Evolutionary conservation across 2,113 vertebrate species (phyloP).

Genomic region (Piaya cayana): DNA sequence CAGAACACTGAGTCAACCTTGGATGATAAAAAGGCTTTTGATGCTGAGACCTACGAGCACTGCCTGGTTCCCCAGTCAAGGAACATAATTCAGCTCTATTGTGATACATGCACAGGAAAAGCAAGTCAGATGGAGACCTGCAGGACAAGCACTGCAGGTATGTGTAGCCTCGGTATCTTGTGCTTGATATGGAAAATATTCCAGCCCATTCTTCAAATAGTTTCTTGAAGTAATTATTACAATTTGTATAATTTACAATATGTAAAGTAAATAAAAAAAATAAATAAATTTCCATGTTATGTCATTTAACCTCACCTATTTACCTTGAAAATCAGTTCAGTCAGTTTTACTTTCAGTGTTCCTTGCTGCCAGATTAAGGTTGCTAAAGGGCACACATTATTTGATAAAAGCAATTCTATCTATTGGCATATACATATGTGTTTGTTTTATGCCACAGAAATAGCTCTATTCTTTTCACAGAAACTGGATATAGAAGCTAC

Average conservation of each 20-base stretch:
- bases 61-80: background rate
- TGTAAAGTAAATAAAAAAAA: background rate
- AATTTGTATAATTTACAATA: background rate
- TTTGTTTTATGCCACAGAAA: background rate
- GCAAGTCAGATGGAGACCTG: background rate
- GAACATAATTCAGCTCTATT: background rate
- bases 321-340: background rate
- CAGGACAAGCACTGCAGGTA: background rate
- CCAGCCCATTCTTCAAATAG: background rate
- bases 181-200: background rate
- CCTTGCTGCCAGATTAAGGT: background rate
- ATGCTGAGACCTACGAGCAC: background rate
- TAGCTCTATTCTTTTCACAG: background rate
- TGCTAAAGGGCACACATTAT: conserved; percentile 24
- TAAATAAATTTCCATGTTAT: background rate
- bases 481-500: conserved; percentile 1
- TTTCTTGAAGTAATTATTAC: background rate
- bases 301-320: background rate
- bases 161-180: background rate
- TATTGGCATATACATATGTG: background rate
- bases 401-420: conserved; percentile 31
- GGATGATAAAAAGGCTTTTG: background rate
- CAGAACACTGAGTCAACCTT: background rate
- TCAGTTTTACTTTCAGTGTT: background rate
- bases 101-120: background rate